phyloP scores from a whole-genome alignment of 53 echinoderm and acorn worm species.

The Antedon mediterranea region DNA sequence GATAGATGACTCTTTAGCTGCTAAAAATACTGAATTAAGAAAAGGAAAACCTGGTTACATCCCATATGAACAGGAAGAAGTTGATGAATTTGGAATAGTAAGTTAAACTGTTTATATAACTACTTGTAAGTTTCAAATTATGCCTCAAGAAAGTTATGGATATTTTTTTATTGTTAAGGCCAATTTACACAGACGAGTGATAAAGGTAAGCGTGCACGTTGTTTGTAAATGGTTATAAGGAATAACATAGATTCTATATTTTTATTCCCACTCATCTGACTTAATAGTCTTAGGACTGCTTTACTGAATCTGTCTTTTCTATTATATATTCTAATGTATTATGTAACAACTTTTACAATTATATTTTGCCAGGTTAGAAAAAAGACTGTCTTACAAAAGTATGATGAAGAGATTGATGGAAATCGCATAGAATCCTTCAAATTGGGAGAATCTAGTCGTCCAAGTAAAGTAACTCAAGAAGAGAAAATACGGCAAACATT shows the following conservation, averaged over 20 bases:
- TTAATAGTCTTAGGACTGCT: no score
- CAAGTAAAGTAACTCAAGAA: neutral
- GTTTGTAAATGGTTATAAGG: no score
- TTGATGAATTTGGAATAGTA: slow-evolving; percentile 86
- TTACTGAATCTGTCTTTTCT: neutral
- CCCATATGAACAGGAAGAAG: slow-evolving; percentile 61
- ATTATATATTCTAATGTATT: no score
- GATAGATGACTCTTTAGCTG: slow-evolving; percentile 71
- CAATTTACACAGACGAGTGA: no score
- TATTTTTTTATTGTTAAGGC: no score
- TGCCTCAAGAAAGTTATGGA: no score
- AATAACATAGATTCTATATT: no score
- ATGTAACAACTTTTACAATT: neutral
- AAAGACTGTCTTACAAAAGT: slow-evolving; percentile 59
- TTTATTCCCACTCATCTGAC: no score
- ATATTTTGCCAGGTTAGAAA: slow-evolving; percentile 28
- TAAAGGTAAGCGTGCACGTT: no score
- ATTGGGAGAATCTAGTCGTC: slow-evolving; percentile 15
- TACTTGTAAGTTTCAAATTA: no score
- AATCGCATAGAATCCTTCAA: slow-evolving; percentile 54
- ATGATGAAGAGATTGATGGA: slow-evolving; percentile 95
- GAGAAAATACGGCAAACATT: neutral
- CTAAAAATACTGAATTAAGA: slow-evolving; percentile 67
- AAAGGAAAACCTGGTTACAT: slow-evolving; percentile 85
- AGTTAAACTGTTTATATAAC: neutral